phyloP scores from a whole-genome alignment of 2,888 invertebrate species.

The Patella depressa region DNA sequence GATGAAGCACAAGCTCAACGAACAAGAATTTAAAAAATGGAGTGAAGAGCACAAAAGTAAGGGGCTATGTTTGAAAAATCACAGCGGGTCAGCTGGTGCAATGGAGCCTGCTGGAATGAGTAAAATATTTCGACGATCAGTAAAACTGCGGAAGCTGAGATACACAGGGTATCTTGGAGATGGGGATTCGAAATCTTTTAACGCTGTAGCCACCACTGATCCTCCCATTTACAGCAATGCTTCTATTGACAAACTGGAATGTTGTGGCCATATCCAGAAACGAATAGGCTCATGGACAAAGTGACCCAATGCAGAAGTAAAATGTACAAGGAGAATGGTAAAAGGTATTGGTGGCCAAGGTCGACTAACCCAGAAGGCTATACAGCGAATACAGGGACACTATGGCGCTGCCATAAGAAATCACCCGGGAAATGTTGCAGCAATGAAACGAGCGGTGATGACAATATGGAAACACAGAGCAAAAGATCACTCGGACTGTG shows the following conservation, averaged over 20 bases:
- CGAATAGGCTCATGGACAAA: background rate
- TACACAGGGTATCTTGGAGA: background rate
- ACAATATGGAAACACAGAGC: background rate
- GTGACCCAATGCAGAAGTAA: background rate
- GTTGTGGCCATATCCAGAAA: background rate
- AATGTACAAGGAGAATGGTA: background rate
- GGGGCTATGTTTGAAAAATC: background rate
- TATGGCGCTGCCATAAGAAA: background rate
- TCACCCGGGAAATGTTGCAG: background rate
- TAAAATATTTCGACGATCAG: background rate
- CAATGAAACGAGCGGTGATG: background rate
- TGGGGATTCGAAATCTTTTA: background rate
- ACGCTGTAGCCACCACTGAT: background rate
- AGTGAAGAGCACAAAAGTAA: background rate
- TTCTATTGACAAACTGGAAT: background rate
- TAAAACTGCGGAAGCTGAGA: background rate
- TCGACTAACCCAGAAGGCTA: background rate
- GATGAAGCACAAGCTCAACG: background rate
- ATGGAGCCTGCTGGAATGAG: background rate
- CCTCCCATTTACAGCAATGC: background rate
- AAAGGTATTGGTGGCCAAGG: background rate
- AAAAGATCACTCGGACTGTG: background rate
- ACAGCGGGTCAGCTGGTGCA: background rate
- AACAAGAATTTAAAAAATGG: background rate
- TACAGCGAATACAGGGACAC: too few species aligned